Evolutionary conservation across 2,113 vertebrate genomes (phyloP), one percentile per base, ranked within the genome.

Genomic region (Ammospiza caudacuta): DNA sequence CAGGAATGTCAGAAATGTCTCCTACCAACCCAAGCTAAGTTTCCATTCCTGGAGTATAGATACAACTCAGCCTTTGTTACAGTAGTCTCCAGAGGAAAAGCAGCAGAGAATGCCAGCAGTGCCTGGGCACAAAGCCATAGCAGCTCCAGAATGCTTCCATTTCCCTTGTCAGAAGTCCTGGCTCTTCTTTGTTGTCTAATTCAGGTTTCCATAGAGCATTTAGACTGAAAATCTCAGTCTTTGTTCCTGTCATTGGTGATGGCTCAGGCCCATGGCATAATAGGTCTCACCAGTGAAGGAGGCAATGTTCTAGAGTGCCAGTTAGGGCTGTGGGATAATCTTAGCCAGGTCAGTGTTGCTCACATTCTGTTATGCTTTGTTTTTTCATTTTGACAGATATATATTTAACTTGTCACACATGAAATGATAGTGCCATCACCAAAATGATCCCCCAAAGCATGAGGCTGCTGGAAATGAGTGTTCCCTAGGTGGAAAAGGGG

Each of bases 121-220:
- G 59, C 51, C 47, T 88, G 84, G 78, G 84, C 89, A 77, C 17
- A 64, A 79, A 95, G 82, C 82, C 79, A 63, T 14, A 85, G 70
- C 58, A 77, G 43, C 58, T 90, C 46, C 49, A 87, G 82, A 94
- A 86, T 55, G 43, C 61, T 91, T 90, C 72, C 22, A 39, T 59
- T 94, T 69, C 54, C 85, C 62, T 79, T 73, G 51, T 85, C 55
- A 74, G 51, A 93, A 90, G 58, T 39, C 31, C 47, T 93, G 55
- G 41, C 55, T 83, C 15, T 77, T 90, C 43, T 85, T 79, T 77
- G 67, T 69, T 87, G 33, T 70, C 41, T 77, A 83, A 83, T 83
- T 90, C 55, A 63, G 78, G 46, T 83, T 87, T 91, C 78, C 59
- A 83, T 59, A 55, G 67, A 73, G n/a, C 39, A 73, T 90, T 96